Base-by-base conservation (phyloP, 2,888 invertebrate genomes). In the Leptarthrus brevirostris region DNA sequence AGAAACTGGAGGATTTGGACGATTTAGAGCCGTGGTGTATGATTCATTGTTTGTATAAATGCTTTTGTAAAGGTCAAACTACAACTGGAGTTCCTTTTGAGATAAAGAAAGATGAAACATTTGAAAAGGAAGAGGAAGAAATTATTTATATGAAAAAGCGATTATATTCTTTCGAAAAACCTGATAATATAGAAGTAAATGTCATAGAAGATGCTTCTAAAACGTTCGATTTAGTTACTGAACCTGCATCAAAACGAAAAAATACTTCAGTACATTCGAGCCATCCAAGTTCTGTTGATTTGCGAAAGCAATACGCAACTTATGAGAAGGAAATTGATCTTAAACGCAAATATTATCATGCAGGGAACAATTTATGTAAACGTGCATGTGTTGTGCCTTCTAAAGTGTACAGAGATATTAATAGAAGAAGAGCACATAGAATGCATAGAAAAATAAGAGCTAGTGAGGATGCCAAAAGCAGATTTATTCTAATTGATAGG, bases 1-100 rank as follows among this genome's bases (percentile, higher is more conserved):
- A 80, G 0, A 81, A 80, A 12, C 76, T 86, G 34, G 75, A 81
- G 2, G 78, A 80, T 66, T 79, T 85, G 75, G 79, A 84, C 26
- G 87, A 88, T 78, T 80, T 91, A 54, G 87, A 89, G 75, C 88
- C 89, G 0, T 91, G 87, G 86, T 92, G 92, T 79, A 88, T 91
- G 87, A 85, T 88, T 1, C 92, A 92, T 80, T 86, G 87, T 78
- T 81, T 89, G 58, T 90, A 92, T 79, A 88, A 89, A 80, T 92
- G 92, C 82, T 88, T 88, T 81, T 92, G 91, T 80, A 87, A 87
- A 77, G 87, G 88, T 1, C 76, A 80, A 0, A 79, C 81, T 0
- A 52, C 75, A 0, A 81, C 81, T 4, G 85, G 85, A 44, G 81
- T 80, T 58, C 81, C 82, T 0, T 78, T 76, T 54, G 61, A 74